These are phyloP conservation scores for Drosophila tanythrix DNA, from an alignment of 2,888 invertebrate species.

Conservation along the genomic window DNA sequence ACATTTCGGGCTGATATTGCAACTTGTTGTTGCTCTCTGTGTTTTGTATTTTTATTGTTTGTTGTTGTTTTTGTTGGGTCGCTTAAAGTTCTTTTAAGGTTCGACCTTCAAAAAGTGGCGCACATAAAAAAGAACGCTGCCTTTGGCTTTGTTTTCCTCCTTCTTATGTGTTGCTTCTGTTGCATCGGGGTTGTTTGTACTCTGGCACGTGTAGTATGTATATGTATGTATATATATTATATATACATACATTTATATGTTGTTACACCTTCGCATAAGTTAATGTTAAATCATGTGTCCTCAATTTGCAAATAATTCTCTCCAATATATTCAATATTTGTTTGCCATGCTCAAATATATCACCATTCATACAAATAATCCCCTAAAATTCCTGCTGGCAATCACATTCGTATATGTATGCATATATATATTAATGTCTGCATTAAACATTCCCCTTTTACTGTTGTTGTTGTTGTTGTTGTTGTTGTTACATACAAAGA, in stretches of 20 bases:
- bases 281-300: background rate
- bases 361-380: constrained; percentile 12
- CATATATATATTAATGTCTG: constrained; percentile 29
- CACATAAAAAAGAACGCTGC: constrained; percentile 43
- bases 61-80: constrained; percentile 11
- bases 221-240: background rate
- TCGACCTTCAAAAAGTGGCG: constrained; percentile 74
- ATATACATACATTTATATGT: background rate
- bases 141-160: constrained; percentile 23
- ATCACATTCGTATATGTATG: constrained; percentile 4
- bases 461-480: constrained; percentile 47
- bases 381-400: constrained; percentile 19
- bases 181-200: constrained; percentile 7
- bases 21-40: constrained; percentile 18
- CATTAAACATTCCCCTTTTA: constrained; percentile 43
- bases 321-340: background rate
- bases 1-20: background rate
- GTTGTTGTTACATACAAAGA: constrained; percentile 17
- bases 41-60: constrained; percentile 27
- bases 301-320: background rate
- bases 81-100: constrained; percentile 49
- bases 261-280: background rate
- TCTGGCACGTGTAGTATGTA: background rate
- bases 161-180: constrained; percentile 9
- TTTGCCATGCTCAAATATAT: background rate